Evolutionary conservation across 2,888 invertebrate species (phyloP), one percentile per base, ranked within the genome.

Genomic region (Palloptera scutellata): DNA sequence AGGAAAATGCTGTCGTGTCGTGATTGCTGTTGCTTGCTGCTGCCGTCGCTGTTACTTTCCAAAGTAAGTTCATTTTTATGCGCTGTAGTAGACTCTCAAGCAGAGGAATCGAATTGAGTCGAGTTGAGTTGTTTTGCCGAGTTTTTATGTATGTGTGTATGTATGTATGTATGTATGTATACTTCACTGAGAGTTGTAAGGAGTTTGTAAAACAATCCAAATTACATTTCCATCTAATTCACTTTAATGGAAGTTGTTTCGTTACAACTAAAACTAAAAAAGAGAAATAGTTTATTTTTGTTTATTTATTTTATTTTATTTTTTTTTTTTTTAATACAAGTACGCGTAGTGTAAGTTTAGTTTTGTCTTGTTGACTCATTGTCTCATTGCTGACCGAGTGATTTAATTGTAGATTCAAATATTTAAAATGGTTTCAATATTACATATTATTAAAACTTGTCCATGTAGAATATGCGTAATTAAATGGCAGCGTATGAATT

Each of bases 171-270:
- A 42, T 11, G 30, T 19, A 41, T 48, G 43, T 42, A 52, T 63
- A 43, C 52, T 59, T 19, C 45, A 51, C 17, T 61, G 58, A 48
- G 42, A 53, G 58, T 64, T 68, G 64, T 64, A 68, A 73, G 70
- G 72, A 75, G 73, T 74, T 75, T 75, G 72, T 69, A 72, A 72
- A 74, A 74, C 74, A 75, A 73, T 75, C 68, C 73, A 74, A 75
- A 75, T 74, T 73, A 75, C 73, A 75, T 74, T 74, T 74, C 68
- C 73, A 75, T 73, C 72, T 75, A 74, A 75, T 75, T 75, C 73
- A 74, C 71, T 75, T 74, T 75, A 74, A 75, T 75, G 75, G 75
- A 71, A 74, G 69, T 75, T 73, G 71, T 70, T n/a, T 73, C 70
- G 70, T 71, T 42, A 57, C 17, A 53, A 64, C 43, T 58, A 62